Conservation (phyloP, 1,140 invertebrate genomes). For the Calliphora vicina region DNA sequence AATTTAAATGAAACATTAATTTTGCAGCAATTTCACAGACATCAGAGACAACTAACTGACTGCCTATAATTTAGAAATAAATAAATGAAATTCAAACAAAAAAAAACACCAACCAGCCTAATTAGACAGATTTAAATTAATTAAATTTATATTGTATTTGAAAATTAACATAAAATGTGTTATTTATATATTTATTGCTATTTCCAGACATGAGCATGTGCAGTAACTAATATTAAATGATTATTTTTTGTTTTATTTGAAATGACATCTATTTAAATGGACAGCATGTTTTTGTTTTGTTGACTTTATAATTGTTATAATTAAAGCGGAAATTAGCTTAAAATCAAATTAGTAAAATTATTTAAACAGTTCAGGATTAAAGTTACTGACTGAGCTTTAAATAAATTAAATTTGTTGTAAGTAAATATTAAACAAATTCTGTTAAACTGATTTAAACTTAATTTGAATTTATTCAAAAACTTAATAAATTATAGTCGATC, state of each 20-base stretch:
- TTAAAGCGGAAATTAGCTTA: neutral
- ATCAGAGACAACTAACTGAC: no score
- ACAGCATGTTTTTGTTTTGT: neutral
- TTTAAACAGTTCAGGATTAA: no score
- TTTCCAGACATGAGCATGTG: neutral
- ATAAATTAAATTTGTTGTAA: no score
- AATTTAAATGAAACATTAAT: neutral
- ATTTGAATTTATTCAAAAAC: no score
- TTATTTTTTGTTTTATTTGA: neutral
- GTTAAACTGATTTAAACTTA: no score
- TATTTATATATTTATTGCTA: neutral
- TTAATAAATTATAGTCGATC: no score
- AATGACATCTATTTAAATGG: neutral
- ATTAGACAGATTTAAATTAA: constrained; percentile 2
- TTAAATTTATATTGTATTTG: constrained; percentile 2
- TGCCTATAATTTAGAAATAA: neutral
- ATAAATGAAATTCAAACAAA: neutral
- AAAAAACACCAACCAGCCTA: neutral
- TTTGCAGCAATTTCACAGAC: neutral
- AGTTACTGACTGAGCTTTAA: no score
- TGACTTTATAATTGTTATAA: neutral
- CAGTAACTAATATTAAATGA: neutral
- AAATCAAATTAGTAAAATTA: neutral
- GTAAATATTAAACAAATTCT: no score
- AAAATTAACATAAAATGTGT: neutral